Percentiles rank a stretch among this genome's conserved stretches.
Evolutionary conservation across 2,888 invertebrate species (phyloP).

Genomic region (Tupiocoris notatus): DNA sequence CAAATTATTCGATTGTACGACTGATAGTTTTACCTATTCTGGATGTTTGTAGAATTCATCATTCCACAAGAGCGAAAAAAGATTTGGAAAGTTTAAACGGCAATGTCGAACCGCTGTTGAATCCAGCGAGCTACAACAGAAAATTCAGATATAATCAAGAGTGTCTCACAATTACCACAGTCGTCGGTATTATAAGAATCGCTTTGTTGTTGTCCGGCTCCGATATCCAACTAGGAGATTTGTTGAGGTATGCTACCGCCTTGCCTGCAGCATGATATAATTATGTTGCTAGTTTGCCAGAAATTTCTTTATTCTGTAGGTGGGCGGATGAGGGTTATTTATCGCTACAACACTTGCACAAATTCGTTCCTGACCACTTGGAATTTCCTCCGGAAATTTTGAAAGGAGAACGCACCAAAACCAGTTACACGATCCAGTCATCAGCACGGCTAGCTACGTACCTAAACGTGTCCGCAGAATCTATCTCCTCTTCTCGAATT

Average conservation of each 20-base stretch:
- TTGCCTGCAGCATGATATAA: too few species aligned
- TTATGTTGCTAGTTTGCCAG: too few species aligned
- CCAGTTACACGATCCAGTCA: too few species aligned
- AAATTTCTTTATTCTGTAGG: constrained; percentile 42
- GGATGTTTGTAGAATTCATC: not conserved
- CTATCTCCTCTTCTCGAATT: not conserved
- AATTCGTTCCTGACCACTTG: constrained; percentile 46
- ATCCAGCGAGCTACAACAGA: not conserved
- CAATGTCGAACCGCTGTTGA: not conserved
- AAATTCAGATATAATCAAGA: not conserved
- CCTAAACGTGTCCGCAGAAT: not conserved
- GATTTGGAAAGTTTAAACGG: not conserved
- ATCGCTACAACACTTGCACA: constrained; percentile 49
- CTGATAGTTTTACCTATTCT: not conserved
- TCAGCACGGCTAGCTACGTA: not conserved
- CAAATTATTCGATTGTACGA: not conserved
- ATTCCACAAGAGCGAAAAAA: not conserved
- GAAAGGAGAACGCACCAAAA: too few species aligned
- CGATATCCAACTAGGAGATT: constrained; percentile 13
- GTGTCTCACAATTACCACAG: not conserved
- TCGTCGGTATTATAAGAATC: constrained; percentile 1
- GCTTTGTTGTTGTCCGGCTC: constrained; percentile 10
- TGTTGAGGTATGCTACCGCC: constrained; percentile 8
- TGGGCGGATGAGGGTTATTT: constrained; percentile 51
- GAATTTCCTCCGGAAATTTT: not conserved